These are phyloP conservation scores for Varanus salvator DNA, from an alignment of 2,113 vertebrate genomes.

Conservation along the genomic window DNA sequence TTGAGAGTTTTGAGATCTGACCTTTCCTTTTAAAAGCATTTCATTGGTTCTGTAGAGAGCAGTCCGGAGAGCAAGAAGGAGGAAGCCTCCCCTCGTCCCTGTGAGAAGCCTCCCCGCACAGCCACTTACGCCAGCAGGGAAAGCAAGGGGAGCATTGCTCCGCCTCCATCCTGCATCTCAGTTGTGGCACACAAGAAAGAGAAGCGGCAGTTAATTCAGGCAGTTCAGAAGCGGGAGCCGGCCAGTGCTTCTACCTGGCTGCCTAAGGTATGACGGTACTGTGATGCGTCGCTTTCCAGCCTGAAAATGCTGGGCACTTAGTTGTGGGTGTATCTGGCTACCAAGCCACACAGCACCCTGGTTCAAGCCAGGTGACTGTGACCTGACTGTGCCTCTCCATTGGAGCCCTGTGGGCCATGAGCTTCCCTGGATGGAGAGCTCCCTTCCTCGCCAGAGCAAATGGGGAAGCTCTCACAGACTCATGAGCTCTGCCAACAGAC, in stretches of 20 bases:
- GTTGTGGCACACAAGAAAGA: slow-evolving; percentile 40
- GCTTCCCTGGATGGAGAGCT: neutral
- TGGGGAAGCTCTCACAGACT: neutral
- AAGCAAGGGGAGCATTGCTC: slow-evolving; percentile 1
- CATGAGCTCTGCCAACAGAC: neutral
- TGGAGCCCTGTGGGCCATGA: neutral
- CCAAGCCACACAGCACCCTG: no score
- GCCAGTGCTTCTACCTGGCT: neutral
- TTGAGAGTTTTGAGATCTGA: neutral
- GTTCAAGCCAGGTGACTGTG: neutral
- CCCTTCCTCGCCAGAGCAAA: neutral
- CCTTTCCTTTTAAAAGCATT: neutral
- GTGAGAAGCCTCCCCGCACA: neutral
- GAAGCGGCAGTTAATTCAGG: neutral
- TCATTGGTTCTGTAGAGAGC: neutral
- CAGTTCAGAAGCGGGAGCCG: slow-evolving; percentile 5
- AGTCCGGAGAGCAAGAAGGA: slow-evolving; percentile 12
- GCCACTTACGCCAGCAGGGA: neutral
- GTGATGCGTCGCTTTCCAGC: neutral
- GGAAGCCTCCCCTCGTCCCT: neutral
- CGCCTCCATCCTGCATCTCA: slow-evolving; percentile 59
- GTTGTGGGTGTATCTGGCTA: neutral
- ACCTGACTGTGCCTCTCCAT: neutral
- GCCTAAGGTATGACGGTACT: slow-evolving; percentile 56
- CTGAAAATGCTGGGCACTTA: fast-evolving